Base-by-base conservation (phyloP, 2,113 vertebrate genomes). In the Eonycteris spelaea region DNA sequence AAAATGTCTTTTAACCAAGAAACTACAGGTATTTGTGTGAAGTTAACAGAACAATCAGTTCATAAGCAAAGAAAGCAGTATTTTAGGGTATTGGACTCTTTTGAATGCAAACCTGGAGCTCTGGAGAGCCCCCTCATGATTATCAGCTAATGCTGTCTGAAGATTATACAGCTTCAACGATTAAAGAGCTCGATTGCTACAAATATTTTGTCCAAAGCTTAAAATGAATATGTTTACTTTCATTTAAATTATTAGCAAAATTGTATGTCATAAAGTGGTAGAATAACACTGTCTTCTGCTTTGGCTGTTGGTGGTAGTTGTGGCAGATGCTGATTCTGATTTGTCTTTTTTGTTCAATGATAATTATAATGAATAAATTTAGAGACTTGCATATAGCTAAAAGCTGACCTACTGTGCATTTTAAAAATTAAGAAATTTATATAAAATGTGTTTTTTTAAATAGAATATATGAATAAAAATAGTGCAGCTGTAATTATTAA, bases 101-200 rank as follows among this genome's bases (percentile, higher is more conserved):
- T 74, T 96, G 61, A 73, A 94, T 93, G 88, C 71, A 97, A 95
- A 97, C 96, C 89, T 94, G 94, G 78, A 97, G 63, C 43, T 83
- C 78, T 97, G 90, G 90, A 90, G 93, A 97, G 92, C 68, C 94
- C 91, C 70, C 57, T 97, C 97, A 96, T 97, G 93, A 96, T 90
- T 96, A 89, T 68, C 90, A 95, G 79, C 96, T 98, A 96, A 96
- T 0, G 73, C 84, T 97, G 68, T 95, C 95, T 96, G 67, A 98
- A 91, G 95, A 98, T 98, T 40, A 71, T 1, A 86, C 16, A 84
- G 92, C 19, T 84, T 87, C 30, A 55, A 7, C 59, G 70, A 68
- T 19, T 61, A 82, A 88, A 24, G 74, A 82, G 26, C 15, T 80
- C 82, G 75, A 55, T 53, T 94, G 33, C 4, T 74, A 16, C 79